Evolutionary conservation across 2,113 vertebrate species (phyloP).

Genomic region (Taxidea taxus): DNA sequence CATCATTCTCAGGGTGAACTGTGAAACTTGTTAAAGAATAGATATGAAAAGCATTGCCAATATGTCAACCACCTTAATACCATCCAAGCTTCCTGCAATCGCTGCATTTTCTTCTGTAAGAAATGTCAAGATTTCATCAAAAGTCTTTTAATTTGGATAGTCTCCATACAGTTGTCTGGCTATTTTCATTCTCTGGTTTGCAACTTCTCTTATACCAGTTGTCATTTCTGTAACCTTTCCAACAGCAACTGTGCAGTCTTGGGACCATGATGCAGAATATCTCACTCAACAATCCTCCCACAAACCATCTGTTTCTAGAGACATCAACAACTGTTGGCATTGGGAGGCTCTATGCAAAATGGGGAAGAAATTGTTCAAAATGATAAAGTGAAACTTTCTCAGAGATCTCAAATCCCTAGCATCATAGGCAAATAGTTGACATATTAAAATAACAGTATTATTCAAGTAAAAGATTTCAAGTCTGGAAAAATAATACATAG

Average conservation of each 20-base stretch:
- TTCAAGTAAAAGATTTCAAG: not conserved
- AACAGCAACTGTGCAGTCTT: constrained; percentile 73
- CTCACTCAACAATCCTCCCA: constrained; percentile 69
- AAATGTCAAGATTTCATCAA: constrained; percentile 61
- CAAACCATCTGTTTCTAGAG: constrained; percentile 69
- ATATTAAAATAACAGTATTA: not conserved
- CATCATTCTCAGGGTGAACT: not conserved
- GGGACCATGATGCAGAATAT: constrained; percentile 60
- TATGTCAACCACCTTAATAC: constrained; percentile 48
- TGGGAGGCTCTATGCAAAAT: constrained; percentile 21
- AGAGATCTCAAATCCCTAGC: not conserved
- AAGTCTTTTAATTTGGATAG: constrained; percentile 57
- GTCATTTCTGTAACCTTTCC: constrained; percentile 76
- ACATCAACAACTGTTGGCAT: constrained; percentile 57
- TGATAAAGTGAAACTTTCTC: constrained; percentile 36
- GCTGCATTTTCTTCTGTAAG: constrained; percentile 46
- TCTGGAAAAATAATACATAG: not conserved
- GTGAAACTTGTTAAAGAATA: constrained; percentile 47
- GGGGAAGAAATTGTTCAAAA: constrained; percentile 44
- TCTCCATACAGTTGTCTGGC: constrained; percentile 70
- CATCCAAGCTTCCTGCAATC: constrained; percentile 26
- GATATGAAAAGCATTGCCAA: constrained; percentile 48
- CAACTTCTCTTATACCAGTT: constrained; percentile 68
- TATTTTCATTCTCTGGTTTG: constrained; percentile 69
- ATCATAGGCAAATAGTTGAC: constrained; percentile 20